Base-by-base conservation (phyloP, 2,888 invertebrate genomes). In the Pogonocherus hispidulus region DNA sequence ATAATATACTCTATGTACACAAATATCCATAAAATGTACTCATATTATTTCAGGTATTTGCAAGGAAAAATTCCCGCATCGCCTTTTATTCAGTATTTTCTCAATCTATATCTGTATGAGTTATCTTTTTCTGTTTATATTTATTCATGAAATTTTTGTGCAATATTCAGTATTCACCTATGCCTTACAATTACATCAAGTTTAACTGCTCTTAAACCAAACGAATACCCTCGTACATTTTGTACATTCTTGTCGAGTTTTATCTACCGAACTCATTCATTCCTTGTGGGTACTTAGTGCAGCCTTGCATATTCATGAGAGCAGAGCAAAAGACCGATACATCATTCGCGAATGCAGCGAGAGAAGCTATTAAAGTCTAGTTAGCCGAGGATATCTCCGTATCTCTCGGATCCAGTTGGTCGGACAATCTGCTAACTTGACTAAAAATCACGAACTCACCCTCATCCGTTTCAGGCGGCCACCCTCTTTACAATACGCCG, bases 371-470 rank as follows among this genome's bases (percentile, higher is more conserved):
- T 83, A 83, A 83, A 83, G 76, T 76, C 79, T 77, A 81, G 81
- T 83, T 82, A 82, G 80, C 78, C 72, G 65, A 66, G 68, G 66
- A 56, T 69, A 72, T 70, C 74, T 66, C 79, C 76, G 80, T 84
- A 84, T 84, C 84, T 83, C 77, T 73, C 71, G 69, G 75, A 76
- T 78, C 76, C 83, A 83, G 81, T 77, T 79, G 79, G 72, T 73
- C 79, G 78, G 80, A 80, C 82, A 83, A 84, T 84, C 84, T 84
- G 83, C 82, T 71, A 73, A 78, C 76, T 76, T 73, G 76, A 77
- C 79, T 78, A 78, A 82, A 83, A 82, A 84, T 83, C 84, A 84
- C 84, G 84, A 80, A 76, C 82, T 71, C 74, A 73, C 71, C 72
- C 75, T 66, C 68, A 69, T 63, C 69, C 51, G 47, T 64, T 64